Conservation (phyloP, 2,113 vertebrate genomes). For the Aegithalos caudatus region DNA sequence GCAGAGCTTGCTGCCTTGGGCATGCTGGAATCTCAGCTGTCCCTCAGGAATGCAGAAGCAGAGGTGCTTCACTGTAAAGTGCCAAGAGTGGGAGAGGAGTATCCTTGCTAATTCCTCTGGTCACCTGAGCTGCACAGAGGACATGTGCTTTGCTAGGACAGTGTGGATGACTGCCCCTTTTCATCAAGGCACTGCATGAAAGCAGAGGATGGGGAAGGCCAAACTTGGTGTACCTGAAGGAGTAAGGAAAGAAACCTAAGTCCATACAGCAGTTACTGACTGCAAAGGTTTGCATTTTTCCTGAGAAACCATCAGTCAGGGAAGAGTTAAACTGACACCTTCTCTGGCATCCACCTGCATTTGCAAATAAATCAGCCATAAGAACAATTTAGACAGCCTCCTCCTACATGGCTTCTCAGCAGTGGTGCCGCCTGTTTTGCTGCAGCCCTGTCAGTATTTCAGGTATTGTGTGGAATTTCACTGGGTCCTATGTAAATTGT, state of each 20-base stretch:
- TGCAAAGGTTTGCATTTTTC: background rate
- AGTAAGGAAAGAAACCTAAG: background rate
- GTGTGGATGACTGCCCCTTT: background rate
- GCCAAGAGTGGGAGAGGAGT: background rate
- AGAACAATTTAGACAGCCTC: constrained; percentile 46
- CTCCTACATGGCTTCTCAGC: constrained; percentile 17
- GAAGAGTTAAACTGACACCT: constrained; percentile 25
- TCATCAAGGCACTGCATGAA: background rate
- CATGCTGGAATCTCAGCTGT: background rate
- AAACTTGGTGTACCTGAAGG: background rate
- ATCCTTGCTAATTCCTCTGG: background rate
- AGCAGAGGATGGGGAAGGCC: background rate
- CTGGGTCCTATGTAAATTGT: background rate
- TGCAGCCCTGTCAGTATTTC: background rate
- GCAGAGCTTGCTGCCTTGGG: background rate
- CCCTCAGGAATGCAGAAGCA: background rate
- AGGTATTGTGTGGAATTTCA: background rate
- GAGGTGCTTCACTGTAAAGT: background rate
- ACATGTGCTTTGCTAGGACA: background rate
- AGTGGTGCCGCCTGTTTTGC: background rate
- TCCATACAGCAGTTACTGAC: background rate
- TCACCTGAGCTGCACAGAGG: background rate
- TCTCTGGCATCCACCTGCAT: constrained; percentile 35
- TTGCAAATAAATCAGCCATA: constrained; percentile 56
- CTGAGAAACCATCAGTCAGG: background rate